Base-by-base conservation (phyloP, 1,140 invertebrate species). In the Melipona quadrifasciata region DNA sequence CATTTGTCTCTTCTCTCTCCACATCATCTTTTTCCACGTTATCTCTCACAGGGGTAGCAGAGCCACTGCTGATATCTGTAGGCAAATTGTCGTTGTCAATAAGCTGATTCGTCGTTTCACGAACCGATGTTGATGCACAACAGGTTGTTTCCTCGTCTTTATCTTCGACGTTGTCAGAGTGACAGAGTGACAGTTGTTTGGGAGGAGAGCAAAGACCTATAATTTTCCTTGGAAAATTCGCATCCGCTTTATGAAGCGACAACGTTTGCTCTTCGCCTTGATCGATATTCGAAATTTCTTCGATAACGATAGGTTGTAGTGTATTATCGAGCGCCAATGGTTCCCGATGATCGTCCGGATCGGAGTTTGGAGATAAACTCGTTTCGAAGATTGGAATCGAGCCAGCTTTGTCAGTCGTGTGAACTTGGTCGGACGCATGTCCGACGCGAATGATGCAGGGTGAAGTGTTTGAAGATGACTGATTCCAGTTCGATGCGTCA, bases 261-360 rank as follows among this genome's bases (percentile, higher is more conserved):
- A 14, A 31, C 10, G 19, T 73, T 21, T 21, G 17, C 17, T 53
- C 47, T 24, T 8, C 4, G 53, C 14, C 11, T 64, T 92, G 84
- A 21, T 92, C 89, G 1, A 89, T 84, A 39, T 90, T 91, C 14
- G 82, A 90, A n/a, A 95, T 86, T 80, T 95, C 94, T 68, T 95
- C 93, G 74, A 94, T 95, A 31, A 93, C 77, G 4, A 94, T 80
- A n/a, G 92, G 87, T 34, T 86, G 89, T 1, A 86, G 73, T 51
- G 65, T 79, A 21, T 68, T 70, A n/a, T 87, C 71, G 14, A 91
- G 68, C 21, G 89, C 88, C 51, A 93, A 64, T 21, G 90, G 90
- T 65, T 93, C 92, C 12, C 77, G 78, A 24, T 85, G 24, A 24
- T 68, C 79, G 24, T 83, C 65, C 24, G 14, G 21, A 57, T 68